Evolutionary conservation across 2,888 invertebrate species (phyloP).

Genomic region (Torymus aiolomorphi): DNA sequence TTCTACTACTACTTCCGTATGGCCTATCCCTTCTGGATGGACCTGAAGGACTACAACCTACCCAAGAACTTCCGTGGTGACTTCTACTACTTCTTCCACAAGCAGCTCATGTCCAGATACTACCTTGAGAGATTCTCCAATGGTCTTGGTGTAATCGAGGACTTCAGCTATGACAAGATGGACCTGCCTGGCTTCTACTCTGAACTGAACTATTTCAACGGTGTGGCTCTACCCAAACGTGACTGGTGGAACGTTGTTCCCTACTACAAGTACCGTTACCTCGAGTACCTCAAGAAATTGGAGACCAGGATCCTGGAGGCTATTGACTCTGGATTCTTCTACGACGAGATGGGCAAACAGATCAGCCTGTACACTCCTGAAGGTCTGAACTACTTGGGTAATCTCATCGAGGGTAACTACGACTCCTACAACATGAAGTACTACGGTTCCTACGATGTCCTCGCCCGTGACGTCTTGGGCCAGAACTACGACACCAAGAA

Average conservation of each 20-base stretch:
- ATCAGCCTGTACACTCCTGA: constrained; percentile 72
- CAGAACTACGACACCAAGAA: constrained; percentile 72
- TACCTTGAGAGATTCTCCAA: constrained; percentile 83
- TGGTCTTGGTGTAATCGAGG: constrained; percentile 80
- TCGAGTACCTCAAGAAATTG: constrained; percentile 67
- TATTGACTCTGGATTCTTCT: constrained; percentile 69
- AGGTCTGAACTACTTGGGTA: constrained; percentile 79
- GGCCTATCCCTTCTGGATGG: constrained; percentile 82
- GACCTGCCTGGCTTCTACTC: constrained; percentile 80
- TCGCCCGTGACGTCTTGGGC: constrained; percentile 77
- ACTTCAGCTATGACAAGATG: constrained; percentile 78
- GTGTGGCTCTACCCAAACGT: constrained; percentile 79
- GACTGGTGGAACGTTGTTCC: constrained; percentile 75
- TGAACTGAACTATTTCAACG: constrained; percentile 80
- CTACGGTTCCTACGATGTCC: constrained; percentile 80
- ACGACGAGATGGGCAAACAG: constrained; percentile 66
- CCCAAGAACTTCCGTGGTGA: constrained; percentile 81
- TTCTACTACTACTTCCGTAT: constrained; percentile 83
- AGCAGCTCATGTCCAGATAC: constrained; percentile 83
- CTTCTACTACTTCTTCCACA: constrained; percentile 81
- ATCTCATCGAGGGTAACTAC: constrained; percentile 77
- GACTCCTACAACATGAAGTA: constrained; percentile 75
- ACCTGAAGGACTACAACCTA: constrained; percentile 77
- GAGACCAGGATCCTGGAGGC: constrained; percentile 68
- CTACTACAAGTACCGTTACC: constrained; percentile 67